These are phyloP conservation scores for Clarias macrocephalus DNA, from an alignment of 2,113 vertebrate species.

Conservation along the genomic window DNA sequence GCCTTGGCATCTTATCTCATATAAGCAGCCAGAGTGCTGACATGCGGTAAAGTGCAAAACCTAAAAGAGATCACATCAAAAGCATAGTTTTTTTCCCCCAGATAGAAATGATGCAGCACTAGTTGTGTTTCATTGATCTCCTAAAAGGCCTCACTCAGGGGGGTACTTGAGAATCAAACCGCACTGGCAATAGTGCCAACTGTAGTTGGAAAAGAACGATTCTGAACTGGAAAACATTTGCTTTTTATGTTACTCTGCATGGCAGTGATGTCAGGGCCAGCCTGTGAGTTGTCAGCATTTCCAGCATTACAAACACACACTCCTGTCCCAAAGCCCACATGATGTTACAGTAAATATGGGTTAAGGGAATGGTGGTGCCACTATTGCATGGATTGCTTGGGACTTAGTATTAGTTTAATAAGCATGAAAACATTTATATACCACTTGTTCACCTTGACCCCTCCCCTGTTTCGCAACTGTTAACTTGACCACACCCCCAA, in stretches of 20 bases:
- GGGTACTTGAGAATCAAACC: slow-evolving; percentile 28
- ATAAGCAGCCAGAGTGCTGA: slow-evolving; percentile 33
- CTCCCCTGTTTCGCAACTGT: neutral
- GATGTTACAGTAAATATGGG: neutral
- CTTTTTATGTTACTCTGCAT: slow-evolving; percentile 24
- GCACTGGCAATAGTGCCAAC: slow-evolving; percentile 14
- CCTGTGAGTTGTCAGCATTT: slow-evolving; percentile 16
- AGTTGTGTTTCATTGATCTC: slow-evolving; percentile 8
- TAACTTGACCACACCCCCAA: neutral
- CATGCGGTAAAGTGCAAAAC: slow-evolving; percentile 17
- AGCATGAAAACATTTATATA: neutral
- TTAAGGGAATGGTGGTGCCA: neutral
- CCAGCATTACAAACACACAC: neutral
- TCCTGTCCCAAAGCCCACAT: neutral
- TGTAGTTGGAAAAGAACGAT: slow-evolving; percentile 28
- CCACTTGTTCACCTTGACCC: neutral
- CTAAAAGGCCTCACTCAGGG: slow-evolving; percentile 1
- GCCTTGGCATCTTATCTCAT: slow-evolving; percentile 33
- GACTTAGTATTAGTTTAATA: neutral
- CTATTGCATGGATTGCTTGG: slow-evolving; percentile 32
- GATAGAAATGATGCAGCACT: slow-evolving; percentile 32
- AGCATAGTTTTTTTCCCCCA: neutral
- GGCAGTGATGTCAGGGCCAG: neutral
- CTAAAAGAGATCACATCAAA: slow-evolving; percentile 6
- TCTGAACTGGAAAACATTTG: slow-evolving; percentile 1